These are phyloP conservation scores for Nematolebias whitei DNA, from an alignment of 2,113 vertebrate species.

Conservation along the genomic window DNA sequence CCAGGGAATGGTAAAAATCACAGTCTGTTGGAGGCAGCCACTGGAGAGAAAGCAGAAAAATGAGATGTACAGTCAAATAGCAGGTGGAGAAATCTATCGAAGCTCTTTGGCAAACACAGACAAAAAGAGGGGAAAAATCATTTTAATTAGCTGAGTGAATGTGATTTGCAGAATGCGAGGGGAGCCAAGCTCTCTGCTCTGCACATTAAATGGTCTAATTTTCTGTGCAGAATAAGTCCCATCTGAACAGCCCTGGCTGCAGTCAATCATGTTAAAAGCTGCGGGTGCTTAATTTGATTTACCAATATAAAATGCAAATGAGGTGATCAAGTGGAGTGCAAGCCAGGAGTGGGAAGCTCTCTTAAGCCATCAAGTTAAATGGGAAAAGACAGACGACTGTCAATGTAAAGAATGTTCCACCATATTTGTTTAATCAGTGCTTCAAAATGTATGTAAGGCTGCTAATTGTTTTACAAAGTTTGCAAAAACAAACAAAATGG, in stretches of 20 bases:
- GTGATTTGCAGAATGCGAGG: constrained; percentile 89
- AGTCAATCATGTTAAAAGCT: constrained; percentile 99
- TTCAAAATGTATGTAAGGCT: constrained; percentile 95
- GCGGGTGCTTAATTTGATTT: constrained; percentile 99
- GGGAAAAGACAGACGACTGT: constrained; percentile 93
- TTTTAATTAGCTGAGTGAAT: constrained; percentile 99
- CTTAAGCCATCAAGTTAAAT: constrained; percentile 99
- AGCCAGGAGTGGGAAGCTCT: constrained; percentile 91
- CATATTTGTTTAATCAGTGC: constrained; percentile 98
- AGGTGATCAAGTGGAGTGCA: constrained; percentile 99
- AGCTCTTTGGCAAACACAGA: constrained; percentile 76
- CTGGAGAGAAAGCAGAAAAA: constrained; percentile 21
- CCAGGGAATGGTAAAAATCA: constrained; percentile 11
- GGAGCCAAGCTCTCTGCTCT: constrained; percentile 82
- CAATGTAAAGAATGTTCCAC: constrained; percentile 97
- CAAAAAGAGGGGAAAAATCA: constrained; percentile 81
- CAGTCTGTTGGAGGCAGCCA: constrained; percentile 17
- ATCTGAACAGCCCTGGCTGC: constrained; percentile 93
- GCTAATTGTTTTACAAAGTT: constrained; percentile 99
- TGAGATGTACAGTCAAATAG: constrained; percentile 77
- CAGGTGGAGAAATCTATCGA: constrained; percentile 96
- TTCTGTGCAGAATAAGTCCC: constrained; percentile 94
- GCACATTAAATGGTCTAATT: constrained; percentile 99
- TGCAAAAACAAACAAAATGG: constrained; percentile 89
- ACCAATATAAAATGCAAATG: constrained; percentile 99